Evolutionary conservation across 2,888 invertebrate genomes (phyloP).

Genomic region (Blera fallax): DNA sequence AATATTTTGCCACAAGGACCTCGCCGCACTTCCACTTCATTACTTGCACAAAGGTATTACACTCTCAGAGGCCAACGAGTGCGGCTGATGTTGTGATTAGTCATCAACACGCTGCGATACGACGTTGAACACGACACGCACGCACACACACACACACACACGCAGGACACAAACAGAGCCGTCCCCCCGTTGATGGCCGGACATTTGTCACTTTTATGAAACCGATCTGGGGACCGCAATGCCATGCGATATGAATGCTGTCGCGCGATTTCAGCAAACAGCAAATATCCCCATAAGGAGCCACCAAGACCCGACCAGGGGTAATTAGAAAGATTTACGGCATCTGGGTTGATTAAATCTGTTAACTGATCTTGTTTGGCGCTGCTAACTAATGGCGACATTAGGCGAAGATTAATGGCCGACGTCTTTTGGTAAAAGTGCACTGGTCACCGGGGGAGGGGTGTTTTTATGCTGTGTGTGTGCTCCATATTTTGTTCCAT

Average conservation of each 20-base stretch:
- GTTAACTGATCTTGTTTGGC: conserved; percentile 70
- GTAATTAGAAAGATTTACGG: conserved; percentile 72
- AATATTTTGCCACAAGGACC: conserved; percentile 44
- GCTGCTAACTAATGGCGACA: conserved; percentile 68
- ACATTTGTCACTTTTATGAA: conserved; percentile 73
- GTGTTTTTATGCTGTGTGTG: conserved; percentile 15
- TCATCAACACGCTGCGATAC: conserved; percentile 47
- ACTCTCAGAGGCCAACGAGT: conserved; percentile 24
- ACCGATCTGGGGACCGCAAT: conserved; percentile 52
- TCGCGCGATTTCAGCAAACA: conserved; percentile 57
- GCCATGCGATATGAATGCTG: conserved; percentile 66
- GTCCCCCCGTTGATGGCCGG: conserved; percentile 60
- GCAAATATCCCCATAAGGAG: conserved; percentile 46
- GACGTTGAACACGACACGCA: neutral
- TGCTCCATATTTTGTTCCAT: conserved; percentile 42
- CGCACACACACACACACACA: conserved; percentile 4
- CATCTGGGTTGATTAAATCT: conserved; percentile 72
- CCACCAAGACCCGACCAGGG: conserved; percentile 38
- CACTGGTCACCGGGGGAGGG: conserved; percentile 7
- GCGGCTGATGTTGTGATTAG: conserved; percentile 69
- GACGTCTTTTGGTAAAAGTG: conserved; percentile 59
- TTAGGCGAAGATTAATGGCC: conserved; percentile 66
- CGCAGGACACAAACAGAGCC: conserved; percentile 17
- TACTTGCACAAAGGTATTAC: conserved; percentile 52
- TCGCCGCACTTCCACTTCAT: conserved; percentile 53